Conservation (phyloP, 2,113 vertebrate species). For the western clawed frog (Xenopus tropicalis) region DNA sequence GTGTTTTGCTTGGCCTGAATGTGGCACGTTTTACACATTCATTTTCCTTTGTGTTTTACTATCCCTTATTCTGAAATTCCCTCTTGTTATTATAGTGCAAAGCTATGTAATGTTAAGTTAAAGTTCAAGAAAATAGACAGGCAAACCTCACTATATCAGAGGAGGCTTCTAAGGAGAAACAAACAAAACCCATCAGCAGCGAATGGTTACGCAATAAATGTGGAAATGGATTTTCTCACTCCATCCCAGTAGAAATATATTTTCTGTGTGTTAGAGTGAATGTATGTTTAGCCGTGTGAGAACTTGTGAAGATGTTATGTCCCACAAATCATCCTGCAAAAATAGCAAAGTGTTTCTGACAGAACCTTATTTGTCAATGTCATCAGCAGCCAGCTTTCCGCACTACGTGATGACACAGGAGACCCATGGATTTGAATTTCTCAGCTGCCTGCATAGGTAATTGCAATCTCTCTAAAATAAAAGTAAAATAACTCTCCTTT, state of each 20-base stretch:
- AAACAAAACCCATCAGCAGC: no score
- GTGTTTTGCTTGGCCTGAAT: no score
- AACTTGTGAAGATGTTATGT: conserved; percentile 2
- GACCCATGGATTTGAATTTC: not conserved
- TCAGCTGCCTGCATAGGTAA: not conserved
- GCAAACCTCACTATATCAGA: no score
- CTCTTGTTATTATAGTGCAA: no score
- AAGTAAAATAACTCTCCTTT: not conserved
- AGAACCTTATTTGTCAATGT: not conserved
- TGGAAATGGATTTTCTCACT: not conserved
- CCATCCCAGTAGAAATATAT: not conserved
- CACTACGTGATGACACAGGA: not conserved
- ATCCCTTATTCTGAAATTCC: no score
- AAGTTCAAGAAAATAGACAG: no score
- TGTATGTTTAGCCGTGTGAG: not conserved
- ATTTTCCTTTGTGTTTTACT: no score
- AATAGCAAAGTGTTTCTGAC: not conserved
- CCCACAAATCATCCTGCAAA: not conserved
- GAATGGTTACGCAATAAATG: not conserved
- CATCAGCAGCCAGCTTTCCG: not conserved
- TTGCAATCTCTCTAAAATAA: not conserved
- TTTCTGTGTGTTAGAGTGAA: not conserved
- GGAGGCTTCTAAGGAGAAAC: no score
- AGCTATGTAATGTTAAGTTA: no score
- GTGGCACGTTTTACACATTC: no score